These are phyloP conservation scores for Eremobia ochroleuca DNA, from an alignment of 2,888 invertebrate genomes.

Conservation along the genomic window DNA sequence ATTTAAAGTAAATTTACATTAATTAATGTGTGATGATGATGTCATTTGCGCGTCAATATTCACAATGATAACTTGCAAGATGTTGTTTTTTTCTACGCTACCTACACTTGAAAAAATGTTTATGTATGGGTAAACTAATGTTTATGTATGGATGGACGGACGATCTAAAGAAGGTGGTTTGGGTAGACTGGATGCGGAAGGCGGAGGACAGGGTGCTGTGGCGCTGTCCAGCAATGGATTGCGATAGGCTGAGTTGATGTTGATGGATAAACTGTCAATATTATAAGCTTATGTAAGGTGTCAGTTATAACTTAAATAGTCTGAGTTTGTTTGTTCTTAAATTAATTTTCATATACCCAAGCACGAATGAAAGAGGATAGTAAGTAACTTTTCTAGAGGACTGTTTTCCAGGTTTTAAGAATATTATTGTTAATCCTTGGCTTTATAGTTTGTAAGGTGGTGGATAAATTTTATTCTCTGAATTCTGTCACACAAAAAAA, in stretches of 20 bases:
- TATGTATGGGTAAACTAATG: not conserved
- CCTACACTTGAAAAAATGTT: not conserved
- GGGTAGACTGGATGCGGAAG: too few species aligned
- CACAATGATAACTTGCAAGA: slow-evolving; percentile 28
- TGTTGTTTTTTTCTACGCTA: slow-evolving; percentile 1
- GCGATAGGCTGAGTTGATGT: too few species aligned
- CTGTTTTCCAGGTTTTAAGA: not conserved
- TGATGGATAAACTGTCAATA: not conserved
- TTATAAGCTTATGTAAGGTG: slow-evolving; percentile 6
- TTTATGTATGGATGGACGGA: too few species aligned
- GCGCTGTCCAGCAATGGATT: too few species aligned
- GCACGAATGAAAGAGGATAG: not conserved
- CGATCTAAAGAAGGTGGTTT: too few species aligned
- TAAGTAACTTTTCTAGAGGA: not conserved
- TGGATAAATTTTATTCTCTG: not conserved
- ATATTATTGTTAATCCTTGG: not conserved
- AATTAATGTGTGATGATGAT: slow-evolving; percentile 60
- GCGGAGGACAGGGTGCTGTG: too few species aligned
- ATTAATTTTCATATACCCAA: slow-evolving; percentile 13
- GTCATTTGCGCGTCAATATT: slow-evolving; percentile 53
- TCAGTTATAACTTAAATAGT: slow-evolving; percentile 19
- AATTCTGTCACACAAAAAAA: too few species aligned
- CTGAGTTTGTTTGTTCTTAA: not conserved
- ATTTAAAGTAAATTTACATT: slow-evolving; percentile 57
- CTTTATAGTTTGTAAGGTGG: not conserved